Evolutionary conservation across 1,140 invertebrate genomes (phyloP).

Genomic region (Eulimnadia texana): DNA sequence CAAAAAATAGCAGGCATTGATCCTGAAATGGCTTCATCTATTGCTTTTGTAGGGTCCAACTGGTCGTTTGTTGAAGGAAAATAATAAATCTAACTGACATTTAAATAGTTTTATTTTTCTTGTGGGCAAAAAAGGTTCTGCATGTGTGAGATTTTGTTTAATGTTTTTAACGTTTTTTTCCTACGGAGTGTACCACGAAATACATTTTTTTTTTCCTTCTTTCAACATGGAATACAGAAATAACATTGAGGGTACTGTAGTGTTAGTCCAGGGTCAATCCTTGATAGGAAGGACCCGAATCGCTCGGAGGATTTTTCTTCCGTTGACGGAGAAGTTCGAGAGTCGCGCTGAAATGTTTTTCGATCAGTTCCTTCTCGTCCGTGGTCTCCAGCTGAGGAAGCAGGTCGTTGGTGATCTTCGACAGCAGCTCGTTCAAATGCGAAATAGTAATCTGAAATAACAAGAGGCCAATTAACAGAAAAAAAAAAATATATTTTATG

Average conservation of each 20-base stretch:
- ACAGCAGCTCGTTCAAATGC: slow-evolving; percentile 71
- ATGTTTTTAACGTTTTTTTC: not conserved
- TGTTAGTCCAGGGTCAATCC: not conserved
- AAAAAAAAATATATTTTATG: no score
- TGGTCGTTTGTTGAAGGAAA: not conserved
- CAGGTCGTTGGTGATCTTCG: slow-evolving; percentile 73
- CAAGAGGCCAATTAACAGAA: no score
- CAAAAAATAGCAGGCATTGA: not conserved
- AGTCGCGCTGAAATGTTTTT: slow-evolving; percentile 83
- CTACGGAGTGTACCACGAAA: not conserved
- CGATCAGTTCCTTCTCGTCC: slow-evolving; percentile 81
- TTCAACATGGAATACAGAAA: not conserved
- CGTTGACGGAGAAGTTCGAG: slow-evolving; percentile 53
- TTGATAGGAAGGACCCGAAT: not conserved
- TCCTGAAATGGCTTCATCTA: not conserved
- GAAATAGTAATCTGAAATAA: slow-evolving; percentile 43
- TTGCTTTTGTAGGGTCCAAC: not conserved
- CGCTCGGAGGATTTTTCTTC: slow-evolving; percentile 15
- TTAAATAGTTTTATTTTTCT: no score
- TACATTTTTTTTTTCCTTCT: not conserved
- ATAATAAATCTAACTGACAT: no score
- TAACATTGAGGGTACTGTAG: no score
- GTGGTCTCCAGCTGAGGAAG: slow-evolving; percentile 68
- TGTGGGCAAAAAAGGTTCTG: no score
- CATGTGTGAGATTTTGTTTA: not conserved